Evolutionary conservation across 2,113 vertebrate species (phyloP).

Genomic region (Hemicordylus capensis): DNA sequence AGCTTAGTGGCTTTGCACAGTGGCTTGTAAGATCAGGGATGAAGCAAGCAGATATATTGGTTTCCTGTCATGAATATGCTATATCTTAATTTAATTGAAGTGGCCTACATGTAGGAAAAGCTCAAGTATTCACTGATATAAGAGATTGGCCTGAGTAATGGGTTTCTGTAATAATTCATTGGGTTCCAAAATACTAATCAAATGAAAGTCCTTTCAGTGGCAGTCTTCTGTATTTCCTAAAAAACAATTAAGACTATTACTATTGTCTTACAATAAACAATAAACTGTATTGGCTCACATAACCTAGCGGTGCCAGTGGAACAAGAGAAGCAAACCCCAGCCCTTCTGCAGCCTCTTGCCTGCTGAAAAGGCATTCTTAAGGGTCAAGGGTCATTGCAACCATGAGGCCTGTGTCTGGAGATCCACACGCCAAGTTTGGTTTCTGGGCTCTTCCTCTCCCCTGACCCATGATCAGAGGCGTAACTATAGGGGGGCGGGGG

Average conservation of each 20-base stretch:
- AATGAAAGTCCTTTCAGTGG: conserved; percentile 57
- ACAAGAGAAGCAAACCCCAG: too few relatives aligned
- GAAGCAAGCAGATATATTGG: conserved; percentile 24
- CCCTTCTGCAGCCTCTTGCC: too few relatives aligned
- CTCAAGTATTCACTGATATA: conserved; percentile 65
- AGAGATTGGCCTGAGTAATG: conserved; percentile 61
- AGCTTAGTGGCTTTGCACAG: conserved; percentile 5
- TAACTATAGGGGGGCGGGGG: too few relatives aligned
- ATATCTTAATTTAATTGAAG: conserved; percentile 26
- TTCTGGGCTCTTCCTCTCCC: too few relatives aligned
- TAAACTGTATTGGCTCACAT: too few relatives aligned
- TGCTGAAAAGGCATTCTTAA: too few relatives aligned
- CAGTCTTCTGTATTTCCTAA: conserved; percentile 58
- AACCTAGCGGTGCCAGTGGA: too few relatives aligned
- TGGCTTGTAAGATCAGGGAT: neutral
- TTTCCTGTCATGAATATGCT: conserved; percentile 24
- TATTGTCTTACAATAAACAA: too few relatives aligned
- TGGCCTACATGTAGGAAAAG: conserved; percentile 32
- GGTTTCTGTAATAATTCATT: conserved; percentile 63
- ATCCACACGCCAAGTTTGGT: too few relatives aligned
- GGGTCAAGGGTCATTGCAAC: too few relatives aligned
- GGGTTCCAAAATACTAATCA: conserved; percentile 56
- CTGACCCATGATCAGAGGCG: too few relatives aligned
- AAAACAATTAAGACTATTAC: conserved; percentile 68
- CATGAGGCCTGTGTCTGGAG: too few relatives aligned